Conservation (phyloP, 2,888 invertebrate species). For the Drosophila paranaensis region DNA sequence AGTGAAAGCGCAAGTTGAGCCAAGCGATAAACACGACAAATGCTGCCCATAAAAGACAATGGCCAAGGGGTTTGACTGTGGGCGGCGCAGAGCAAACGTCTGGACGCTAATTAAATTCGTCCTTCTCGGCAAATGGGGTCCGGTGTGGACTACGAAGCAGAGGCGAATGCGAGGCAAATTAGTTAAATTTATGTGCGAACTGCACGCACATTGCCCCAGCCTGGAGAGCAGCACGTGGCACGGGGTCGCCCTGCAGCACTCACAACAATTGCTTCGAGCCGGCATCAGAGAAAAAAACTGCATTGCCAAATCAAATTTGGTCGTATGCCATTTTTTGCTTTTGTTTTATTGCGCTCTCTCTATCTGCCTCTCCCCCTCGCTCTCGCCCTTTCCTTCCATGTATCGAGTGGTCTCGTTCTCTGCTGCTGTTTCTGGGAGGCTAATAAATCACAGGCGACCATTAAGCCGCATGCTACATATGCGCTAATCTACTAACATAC, state of each 20-base stretch:
- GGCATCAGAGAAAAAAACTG: slow-evolving; percentile 33
- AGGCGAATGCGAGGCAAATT: slow-evolving; percentile 43
- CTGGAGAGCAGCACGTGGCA: slow-evolving; percentile 24
- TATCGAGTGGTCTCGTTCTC: slow-evolving; percentile 2
- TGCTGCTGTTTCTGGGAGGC: slow-evolving; percentile 34
- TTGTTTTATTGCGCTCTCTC: background rate
- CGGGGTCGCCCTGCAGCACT: slow-evolving; percentile 36
- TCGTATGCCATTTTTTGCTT: slow-evolving; percentile 17
- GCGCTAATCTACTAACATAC: slow-evolving; percentile 68
- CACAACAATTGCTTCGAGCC: slow-evolving; percentile 36
- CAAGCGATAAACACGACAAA: slow-evolving; percentile 38
- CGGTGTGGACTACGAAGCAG: slow-evolving; percentile 12
- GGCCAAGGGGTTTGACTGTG: slow-evolving; percentile 4
- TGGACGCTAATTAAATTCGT: slow-evolving; percentile 59
- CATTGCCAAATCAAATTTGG: slow-evolving; percentile 59
- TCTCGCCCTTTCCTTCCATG: background rate
- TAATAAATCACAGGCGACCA: slow-evolving; percentile 72
- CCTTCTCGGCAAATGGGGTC: slow-evolving; percentile 1
- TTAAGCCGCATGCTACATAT: slow-evolving; percentile 73
- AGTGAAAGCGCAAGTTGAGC: slow-evolving; percentile 47
- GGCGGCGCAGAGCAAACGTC: slow-evolving; percentile 18
- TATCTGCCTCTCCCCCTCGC: background rate
- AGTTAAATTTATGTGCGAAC: slow-evolving; percentile 58
- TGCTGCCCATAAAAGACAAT: slow-evolving; percentile 44
- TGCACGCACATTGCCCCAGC: slow-evolving; percentile 57